Percentiles rank a stretch among this genome's conserved stretches.
Conservation (phyloP, 1,140 invertebrate species). For the Nasonia vitripennis region DNA sequence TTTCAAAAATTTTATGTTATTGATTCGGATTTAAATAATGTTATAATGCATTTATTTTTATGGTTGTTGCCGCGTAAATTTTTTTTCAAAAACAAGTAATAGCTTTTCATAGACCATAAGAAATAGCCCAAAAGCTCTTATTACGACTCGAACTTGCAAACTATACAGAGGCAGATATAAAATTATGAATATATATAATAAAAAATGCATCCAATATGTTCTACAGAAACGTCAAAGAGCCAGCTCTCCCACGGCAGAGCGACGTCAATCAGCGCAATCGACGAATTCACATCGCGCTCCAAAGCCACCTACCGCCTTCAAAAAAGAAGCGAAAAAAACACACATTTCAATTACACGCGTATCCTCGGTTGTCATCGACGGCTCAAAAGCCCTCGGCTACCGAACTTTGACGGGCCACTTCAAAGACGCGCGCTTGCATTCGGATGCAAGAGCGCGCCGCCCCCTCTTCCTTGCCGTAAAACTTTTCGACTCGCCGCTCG, state of each 20-base stretch:
- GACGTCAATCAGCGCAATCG: background rate
- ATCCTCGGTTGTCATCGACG: slow-evolving; percentile 21
- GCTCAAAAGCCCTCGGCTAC: background rate
- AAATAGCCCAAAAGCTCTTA: no score
- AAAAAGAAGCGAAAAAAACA: background rate
- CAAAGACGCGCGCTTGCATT: slow-evolving; percentile 11
- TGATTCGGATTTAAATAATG: no score
- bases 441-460: slow-evolving; percentile 19
- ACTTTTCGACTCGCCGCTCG: background rate
- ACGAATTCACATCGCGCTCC: background rate
- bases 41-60: no score
- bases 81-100: no score
- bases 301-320: background rate
- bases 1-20: no score
- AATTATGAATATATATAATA: no score
- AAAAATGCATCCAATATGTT: background rate
- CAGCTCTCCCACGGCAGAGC: background rate
- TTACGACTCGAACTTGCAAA: no score
- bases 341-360: slow-evolving; percentile 23
- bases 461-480: background rate
- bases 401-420: background rate
- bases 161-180: no score
- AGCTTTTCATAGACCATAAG: no score
- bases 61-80: no score
- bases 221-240: background rate